phyloP scores from a whole-genome alignment of 2,797 vertebrate species.

The Epinephelus awoara region DNA sequence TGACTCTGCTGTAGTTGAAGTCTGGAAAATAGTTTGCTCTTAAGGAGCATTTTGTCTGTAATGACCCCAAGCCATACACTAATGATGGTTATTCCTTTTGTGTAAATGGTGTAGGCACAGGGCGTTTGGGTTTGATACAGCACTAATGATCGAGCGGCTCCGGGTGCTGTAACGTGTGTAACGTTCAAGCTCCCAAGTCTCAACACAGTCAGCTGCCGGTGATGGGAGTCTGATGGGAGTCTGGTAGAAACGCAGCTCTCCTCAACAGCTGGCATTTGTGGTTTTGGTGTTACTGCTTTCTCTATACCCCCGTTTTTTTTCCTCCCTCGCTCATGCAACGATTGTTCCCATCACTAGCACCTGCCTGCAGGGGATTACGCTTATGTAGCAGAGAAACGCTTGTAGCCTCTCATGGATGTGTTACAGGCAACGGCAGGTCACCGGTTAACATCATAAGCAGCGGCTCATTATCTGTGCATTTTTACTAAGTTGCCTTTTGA shows the following conservation, averaged over 20 bases:
- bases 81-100: slow-evolving; percentile 10
- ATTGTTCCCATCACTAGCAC: slow-evolving; percentile 60
- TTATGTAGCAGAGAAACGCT: slow-evolving; percentile 35
- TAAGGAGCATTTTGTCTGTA: slow-evolving; percentile 1
- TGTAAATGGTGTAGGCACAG: slow-evolving; percentile 23
- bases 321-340: slow-evolving; percentile 13
- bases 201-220: slow-evolving; percentile 68
- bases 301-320: slow-evolving; percentile 14
- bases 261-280: slow-evolving; percentile 73
- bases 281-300: slow-evolving; percentile 46
- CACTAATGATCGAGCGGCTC: slow-evolving; percentile 28
- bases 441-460: slow-evolving; percentile 1
- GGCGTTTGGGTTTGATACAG: slow-evolving; percentile 28
- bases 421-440: slow-evolving; percentile 13
- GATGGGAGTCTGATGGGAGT: slow-evolving; percentile 68
- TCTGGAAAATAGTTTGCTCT: slow-evolving; percentile 1
- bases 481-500: slow-evolving; percentile 8
- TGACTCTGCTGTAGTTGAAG: neutral
- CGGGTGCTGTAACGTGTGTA: slow-evolving; percentile 32
- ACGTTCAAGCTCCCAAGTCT: slow-evolving; percentile 17
- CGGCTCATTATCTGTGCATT: neutral
- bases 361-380: slow-evolving; percentile 61
- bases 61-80: neutral
- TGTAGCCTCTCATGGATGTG: slow-evolving; percentile 23
- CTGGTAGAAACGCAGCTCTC: slow-evolving; percentile 45